A percentile compares a stretch with the other conserved stretches of the same genome.
phyloP scores from a whole-genome alignment of 2,888 invertebrate genomes.

The Vandiemenella viatica region DNA sequence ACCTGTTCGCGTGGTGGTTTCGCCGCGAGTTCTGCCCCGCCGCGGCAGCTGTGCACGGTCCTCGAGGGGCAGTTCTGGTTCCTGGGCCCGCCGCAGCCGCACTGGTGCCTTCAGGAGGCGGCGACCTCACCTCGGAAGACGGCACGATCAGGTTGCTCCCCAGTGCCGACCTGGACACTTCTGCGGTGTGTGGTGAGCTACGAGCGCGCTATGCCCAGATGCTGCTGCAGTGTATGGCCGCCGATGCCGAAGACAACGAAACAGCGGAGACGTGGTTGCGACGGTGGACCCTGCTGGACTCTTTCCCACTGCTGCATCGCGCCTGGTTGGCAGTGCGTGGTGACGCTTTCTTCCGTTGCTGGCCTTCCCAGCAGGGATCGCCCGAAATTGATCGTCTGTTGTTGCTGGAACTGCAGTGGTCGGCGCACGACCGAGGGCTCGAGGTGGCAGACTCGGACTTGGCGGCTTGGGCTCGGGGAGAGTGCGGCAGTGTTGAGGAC shows the following conservation, averaged over 20 bases:
- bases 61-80: conserved; percentile 28
- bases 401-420: conserved; percentile 23
- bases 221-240: conserved; percentile 20
- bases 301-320: conserved; percentile 31
- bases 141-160: conserved; percentile 22
- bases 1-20: conserved; percentile 35
- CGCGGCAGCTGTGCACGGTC: conserved; percentile 29
- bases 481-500: conserved; percentile 11
- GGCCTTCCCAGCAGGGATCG: conserved; percentile 16
- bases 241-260: conserved; percentile 18
- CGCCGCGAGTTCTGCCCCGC: conserved; percentile 32
- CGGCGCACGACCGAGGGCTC: conserved; percentile 23
- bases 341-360: conserved; percentile 29
- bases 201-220: conserved; percentile 26
- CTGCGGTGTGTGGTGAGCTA: conserved; percentile 26
- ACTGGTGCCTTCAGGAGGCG: conserved; percentile 23
- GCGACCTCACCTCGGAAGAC: conserved; percentile 17
- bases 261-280: conserved; percentile 20
- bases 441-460: conserved; percentile 24
- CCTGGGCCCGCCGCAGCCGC: conserved; percentile 27
- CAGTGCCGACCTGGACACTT: conserved; percentile 20
- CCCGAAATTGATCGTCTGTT: conserved; percentile 20
- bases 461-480: conserved; percentile 21
- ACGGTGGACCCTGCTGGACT: conserved; percentile 29
- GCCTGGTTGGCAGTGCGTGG: conserved; percentile 31